A percentile compares a stretch with the other conserved stretches of the same genome.
These are phyloP conservation scores for Todiramphus chloris DNA, from an alignment of 2,113 vertebrate genomes.

Conservation along the genomic window DNA sequence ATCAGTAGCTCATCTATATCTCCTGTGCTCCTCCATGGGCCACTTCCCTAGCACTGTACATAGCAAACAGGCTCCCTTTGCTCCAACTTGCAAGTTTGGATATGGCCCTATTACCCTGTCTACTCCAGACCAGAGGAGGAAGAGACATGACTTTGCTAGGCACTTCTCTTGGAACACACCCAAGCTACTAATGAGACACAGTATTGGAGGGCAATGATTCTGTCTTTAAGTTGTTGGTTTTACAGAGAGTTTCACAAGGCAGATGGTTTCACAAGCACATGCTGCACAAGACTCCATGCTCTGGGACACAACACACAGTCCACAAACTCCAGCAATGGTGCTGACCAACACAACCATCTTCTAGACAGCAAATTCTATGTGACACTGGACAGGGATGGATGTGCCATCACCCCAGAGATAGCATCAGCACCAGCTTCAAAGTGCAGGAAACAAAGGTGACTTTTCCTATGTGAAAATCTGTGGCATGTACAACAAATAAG, in stretches of 20 bases:
- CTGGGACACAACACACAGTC: not conserved
- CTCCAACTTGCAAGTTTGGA: not conserved
- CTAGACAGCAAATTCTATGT: not conserved
- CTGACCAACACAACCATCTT: not conserved
- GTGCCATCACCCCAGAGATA: not conserved
- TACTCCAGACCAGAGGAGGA: not conserved
- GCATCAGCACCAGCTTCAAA: not conserved
- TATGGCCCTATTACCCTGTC: not conserved
- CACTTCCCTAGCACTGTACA: not conserved
- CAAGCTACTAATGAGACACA: not conserved
- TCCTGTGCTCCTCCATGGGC: not conserved
- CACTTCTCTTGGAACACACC: not conserved
- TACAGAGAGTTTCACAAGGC: not conserved
- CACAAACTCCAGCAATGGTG: not conserved
- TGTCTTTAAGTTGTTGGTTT: not conserved
- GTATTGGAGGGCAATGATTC: not conserved
- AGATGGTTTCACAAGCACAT: not conserved
- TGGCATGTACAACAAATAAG: not conserved
- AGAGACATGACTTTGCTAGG: not conserved
- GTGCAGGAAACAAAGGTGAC: not conserved
- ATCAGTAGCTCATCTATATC: not conserved
- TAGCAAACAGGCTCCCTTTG: not conserved
- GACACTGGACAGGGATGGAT: not conserved
- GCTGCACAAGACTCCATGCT: not conserved
- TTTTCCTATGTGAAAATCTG: not conserved